Evolutionary conservation across 1,140 invertebrate genomes (phyloP).

Genomic region (Homalodisca vitripennis): DNA sequence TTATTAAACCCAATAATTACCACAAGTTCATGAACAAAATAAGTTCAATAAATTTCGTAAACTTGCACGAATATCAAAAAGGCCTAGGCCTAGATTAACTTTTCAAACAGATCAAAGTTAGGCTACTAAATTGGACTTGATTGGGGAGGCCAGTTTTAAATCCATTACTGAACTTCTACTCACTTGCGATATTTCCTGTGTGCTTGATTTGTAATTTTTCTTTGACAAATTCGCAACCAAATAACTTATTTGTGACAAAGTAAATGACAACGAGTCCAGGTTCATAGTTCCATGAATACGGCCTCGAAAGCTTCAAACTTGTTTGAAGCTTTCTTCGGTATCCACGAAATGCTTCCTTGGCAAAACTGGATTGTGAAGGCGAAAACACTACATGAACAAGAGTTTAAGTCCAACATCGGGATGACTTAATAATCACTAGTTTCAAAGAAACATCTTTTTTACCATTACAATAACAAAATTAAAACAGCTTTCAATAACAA

Average conservation of each 20-base stretch:
- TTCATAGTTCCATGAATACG: constrained; percentile 96
- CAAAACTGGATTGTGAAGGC: constrained; percentile 55
- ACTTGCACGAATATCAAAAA: too few species aligned
- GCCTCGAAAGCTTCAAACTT: constrained; percentile 77
- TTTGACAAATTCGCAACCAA: constrained; percentile 93
- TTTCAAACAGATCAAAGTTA: too few species aligned
- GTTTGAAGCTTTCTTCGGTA: constrained; percentile 79
- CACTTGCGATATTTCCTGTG: constrained; percentile 78
- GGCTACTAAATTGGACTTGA: too few species aligned
- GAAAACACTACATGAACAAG: constrained; percentile 60
- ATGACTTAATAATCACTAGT: constrained; percentile 44
- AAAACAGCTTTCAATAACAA: background rate
- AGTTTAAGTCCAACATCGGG: constrained; percentile 65
- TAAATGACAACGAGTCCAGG: constrained; percentile 96
- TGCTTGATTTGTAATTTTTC: constrained; percentile 89
- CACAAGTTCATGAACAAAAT: too few species aligned
- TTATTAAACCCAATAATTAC: too few species aligned
- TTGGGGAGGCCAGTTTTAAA: too few species aligned
- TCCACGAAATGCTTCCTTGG: constrained; percentile 59
- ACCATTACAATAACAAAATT: constrained; percentile 15
- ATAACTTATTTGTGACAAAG: constrained; percentile 96
- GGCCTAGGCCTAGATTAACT: too few species aligned
- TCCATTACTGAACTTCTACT: too few species aligned
- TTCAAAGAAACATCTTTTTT: constrained; percentile 45
- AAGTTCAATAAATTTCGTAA: too few species aligned